Conservation (phyloP, 2,888 invertebrate species). For the Seira ritae region DNA sequence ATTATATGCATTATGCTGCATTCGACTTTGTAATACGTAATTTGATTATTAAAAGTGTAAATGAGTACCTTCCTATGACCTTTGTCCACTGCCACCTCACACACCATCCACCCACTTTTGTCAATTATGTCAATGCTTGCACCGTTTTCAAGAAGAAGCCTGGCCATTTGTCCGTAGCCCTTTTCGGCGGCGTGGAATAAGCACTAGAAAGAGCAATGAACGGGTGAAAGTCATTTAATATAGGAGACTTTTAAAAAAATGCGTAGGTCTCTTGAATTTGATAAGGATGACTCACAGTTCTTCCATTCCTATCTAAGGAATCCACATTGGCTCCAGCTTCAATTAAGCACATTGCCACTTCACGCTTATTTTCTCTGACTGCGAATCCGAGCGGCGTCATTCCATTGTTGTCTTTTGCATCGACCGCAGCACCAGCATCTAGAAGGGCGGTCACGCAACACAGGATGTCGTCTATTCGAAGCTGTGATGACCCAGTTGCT, state of each 20-base stretch:
- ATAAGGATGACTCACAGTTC: conserved; percentile 42
- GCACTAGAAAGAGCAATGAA: conserved; percentile 37
- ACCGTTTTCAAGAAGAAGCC: conserved; percentile 48
- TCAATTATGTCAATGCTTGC: conserved; percentile 45
- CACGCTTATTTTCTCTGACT: conserved; percentile 59
- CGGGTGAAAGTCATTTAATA: too few relatives aligned
- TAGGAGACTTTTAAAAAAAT: too few relatives aligned
- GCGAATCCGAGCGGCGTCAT: conserved; percentile 55
- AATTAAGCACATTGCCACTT: conserved; percentile 54
- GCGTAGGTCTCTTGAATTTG: too few relatives aligned
- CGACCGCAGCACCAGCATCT: conserved; percentile 47
- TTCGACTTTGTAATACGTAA: too few relatives aligned
- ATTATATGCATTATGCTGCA: too few relatives aligned
- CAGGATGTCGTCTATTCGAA: conserved; percentile 33
- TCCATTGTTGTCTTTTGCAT: conserved; percentile 58
- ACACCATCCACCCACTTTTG: conserved; percentile 52
- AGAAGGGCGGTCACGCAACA: conserved; percentile 44
- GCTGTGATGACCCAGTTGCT: conserved; percentile 60
- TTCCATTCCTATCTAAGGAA: conserved; percentile 56
- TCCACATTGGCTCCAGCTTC: conserved; percentile 54
- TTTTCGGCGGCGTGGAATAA: conserved; percentile 60
- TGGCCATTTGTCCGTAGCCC: conserved; percentile 43
- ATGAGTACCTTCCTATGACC: conserved; percentile 48
- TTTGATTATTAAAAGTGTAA: not conserved
- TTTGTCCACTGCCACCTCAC: conserved; percentile 50